Conservation (phyloP, 2,888 invertebrate genomes). For the Argyra leucocephala region DNA sequence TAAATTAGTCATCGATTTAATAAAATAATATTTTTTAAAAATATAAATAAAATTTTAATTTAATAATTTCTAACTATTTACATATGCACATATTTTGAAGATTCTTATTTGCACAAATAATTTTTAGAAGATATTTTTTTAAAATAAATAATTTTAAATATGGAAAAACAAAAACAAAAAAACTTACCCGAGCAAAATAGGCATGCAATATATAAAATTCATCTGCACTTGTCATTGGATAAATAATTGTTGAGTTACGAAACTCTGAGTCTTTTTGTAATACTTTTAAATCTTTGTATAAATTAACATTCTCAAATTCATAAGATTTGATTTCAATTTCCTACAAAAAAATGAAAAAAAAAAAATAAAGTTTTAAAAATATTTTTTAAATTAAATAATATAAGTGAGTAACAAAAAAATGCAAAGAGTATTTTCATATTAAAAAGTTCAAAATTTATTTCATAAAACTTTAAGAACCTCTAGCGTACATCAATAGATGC, state of each 20-base stretch:
- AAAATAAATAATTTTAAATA: not conserved
- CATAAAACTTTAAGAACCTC: too few species aligned
- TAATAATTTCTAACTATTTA: too few species aligned
- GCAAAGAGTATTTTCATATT: too few species aligned
- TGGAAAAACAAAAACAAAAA: not conserved
- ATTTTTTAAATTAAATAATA: too few species aligned
- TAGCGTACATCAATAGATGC: too few species aligned
- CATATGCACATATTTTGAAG: not conserved
- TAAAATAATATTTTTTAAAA: too few species aligned
- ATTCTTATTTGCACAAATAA: not conserved
- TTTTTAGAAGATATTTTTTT: not conserved
- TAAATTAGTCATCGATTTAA: too few species aligned
- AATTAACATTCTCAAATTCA: constrained; percentile 35
- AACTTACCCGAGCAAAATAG: constrained; percentile 56
- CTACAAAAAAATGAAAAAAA: constrained; percentile 26
- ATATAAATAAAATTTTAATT: too few species aligned
- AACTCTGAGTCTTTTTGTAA: constrained; percentile 44
- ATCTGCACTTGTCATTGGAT: constrained; percentile 53
- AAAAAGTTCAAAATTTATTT: too few species aligned
- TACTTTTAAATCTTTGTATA: constrained; percentile 45
- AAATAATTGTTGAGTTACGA: constrained; percentile 53
- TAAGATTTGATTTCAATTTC: constrained; percentile 35
- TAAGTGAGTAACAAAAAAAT: too few species aligned
- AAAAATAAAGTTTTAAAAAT: not conserved
- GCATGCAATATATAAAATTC: constrained; percentile 63